phyloP scores from a whole-genome alignment of 2,888 invertebrate genomes.

The Drosophila hamatofila region DNA sequence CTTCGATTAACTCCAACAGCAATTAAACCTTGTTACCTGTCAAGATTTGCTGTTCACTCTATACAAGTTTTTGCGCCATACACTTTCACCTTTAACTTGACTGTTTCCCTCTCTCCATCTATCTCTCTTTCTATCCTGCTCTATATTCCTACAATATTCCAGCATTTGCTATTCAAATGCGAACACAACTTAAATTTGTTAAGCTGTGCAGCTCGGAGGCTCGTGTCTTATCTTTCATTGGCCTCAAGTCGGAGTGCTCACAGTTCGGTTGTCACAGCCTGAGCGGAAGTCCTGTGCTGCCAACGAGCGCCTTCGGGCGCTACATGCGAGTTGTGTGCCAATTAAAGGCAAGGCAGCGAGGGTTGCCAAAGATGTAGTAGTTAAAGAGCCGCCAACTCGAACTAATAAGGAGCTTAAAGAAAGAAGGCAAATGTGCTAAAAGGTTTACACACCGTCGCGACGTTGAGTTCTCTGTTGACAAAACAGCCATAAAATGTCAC shows the following conservation, averaged over 20 bases:
- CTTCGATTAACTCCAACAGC: background rate
- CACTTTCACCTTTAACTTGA: background rate
- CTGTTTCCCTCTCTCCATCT: too few species aligned
- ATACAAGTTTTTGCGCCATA: background rate
- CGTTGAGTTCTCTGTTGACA: slow-evolving; percentile 50
- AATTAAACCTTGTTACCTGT: background rate
- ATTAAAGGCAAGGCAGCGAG: slow-evolving; percentile 45
- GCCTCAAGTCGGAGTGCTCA: slow-evolving; percentile 23
- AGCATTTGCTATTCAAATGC: slow-evolving; percentile 30
- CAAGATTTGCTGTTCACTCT: background rate
- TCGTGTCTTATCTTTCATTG: slow-evolving; percentile 55
- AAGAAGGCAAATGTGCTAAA: slow-evolving; percentile 60
- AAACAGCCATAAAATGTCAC: slow-evolving; percentile 63
- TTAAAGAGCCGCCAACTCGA: slow-evolving; percentile 57
- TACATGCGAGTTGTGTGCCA: slow-evolving; percentile 33
- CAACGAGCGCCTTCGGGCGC: slow-evolving; percentile 20
- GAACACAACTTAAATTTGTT: slow-evolving; percentile 32
- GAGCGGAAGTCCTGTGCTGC: slow-evolving; percentile 41
- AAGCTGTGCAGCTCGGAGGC: slow-evolving; percentile 20
- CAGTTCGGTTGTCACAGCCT: slow-evolving; percentile 50
- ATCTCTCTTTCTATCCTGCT: background rate
- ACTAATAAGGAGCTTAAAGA: slow-evolving; percentile 54
- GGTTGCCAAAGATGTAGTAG: slow-evolving; percentile 35
- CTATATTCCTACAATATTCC: background rate
- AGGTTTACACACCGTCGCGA: slow-evolving; percentile 46